These are phyloP conservation scores for Punctoribates punctum DNA, from an alignment of 2,888 invertebrate species.

Conservation along the genomic window DNA sequence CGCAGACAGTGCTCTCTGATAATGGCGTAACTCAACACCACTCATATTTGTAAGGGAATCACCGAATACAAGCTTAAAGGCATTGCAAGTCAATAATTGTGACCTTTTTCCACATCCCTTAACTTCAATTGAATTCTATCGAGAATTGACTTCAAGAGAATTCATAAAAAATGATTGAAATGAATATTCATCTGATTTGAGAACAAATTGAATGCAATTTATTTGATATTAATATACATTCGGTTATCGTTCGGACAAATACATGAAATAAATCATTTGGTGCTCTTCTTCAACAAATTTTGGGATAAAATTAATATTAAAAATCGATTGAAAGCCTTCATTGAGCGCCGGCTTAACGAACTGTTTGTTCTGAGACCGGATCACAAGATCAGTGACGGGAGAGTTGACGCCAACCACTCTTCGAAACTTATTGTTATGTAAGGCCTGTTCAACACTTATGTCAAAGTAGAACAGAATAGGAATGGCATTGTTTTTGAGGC, in stretches of 20 bases:
- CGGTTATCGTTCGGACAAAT: constrained; percentile 41
- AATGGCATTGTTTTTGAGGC: background rate
- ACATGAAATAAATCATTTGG: constrained; percentile 39
- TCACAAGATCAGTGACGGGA: constrained; percentile 40
- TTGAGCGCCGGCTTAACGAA: constrained; percentile 19
- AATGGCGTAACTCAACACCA: no score
- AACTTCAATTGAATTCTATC: no score
- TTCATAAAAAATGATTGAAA: no score
- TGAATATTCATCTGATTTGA: no score
- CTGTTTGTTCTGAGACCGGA: constrained; percentile 38
- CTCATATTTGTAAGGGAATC: no score
- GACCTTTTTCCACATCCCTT: no score
- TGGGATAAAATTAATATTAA: constrained; percentile 39
- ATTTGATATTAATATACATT: no score
- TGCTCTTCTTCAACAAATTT: constrained; percentile 26
- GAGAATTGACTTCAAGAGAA: no score
- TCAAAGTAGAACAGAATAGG: constrained; percentile 40
- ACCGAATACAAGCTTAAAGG: no score
- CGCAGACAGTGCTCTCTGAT: no score
- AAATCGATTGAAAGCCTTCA: constrained; percentile 36
- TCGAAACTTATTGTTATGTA: constrained; percentile 42
- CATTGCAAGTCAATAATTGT: no score
- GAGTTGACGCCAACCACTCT: constrained; percentile 6
- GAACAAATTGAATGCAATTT: no score
- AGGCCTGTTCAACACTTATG: constrained; percentile 16